These are phyloP conservation scores for Hemistola chrysoprasaria DNA, from an alignment of 2,888 invertebrate species.

Conservation along the genomic window DNA sequence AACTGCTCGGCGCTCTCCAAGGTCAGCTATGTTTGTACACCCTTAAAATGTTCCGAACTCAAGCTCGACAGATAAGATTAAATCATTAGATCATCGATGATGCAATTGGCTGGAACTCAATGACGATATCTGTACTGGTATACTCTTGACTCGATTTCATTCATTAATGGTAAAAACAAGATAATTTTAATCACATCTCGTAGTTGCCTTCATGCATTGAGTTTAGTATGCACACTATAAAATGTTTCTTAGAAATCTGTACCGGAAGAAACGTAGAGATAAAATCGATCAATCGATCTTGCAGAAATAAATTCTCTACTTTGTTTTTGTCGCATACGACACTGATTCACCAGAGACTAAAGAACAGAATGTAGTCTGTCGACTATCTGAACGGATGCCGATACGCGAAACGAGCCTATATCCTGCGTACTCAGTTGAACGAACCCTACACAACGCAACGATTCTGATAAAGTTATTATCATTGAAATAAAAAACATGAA, in stretches of 20 bases:
- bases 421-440: constrained; percentile 56
- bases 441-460: constrained; percentile 36
- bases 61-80: constrained; percentile 24
- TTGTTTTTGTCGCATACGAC: constrained; percentile 25
- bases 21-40: constrained; percentile 23
- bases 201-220: not conserved
- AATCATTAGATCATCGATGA: constrained; percentile 33
- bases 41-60: constrained; percentile 20
- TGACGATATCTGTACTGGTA: no score
- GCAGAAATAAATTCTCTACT: constrained; percentile 7
- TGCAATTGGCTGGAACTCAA: constrained; percentile 10
- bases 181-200: no score
- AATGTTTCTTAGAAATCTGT: constrained; percentile 6
- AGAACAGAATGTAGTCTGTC: constrained; percentile 34
- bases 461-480: constrained; percentile 50
- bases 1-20: constrained; percentile 23
- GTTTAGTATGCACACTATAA: not conserved
- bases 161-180: no score
- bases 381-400: constrained; percentile 57
- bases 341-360: constrained; percentile 29
- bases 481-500: constrained; percentile 37
- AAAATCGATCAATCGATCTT: constrained; percentile 13
- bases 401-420: constrained; percentile 56
- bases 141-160: not conserved
- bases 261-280: constrained; percentile 6